Evolutionary conservation across 2,797 vertebrate genomes (phyloP).

Genomic region (Pangasius mekongensis): DNA sequence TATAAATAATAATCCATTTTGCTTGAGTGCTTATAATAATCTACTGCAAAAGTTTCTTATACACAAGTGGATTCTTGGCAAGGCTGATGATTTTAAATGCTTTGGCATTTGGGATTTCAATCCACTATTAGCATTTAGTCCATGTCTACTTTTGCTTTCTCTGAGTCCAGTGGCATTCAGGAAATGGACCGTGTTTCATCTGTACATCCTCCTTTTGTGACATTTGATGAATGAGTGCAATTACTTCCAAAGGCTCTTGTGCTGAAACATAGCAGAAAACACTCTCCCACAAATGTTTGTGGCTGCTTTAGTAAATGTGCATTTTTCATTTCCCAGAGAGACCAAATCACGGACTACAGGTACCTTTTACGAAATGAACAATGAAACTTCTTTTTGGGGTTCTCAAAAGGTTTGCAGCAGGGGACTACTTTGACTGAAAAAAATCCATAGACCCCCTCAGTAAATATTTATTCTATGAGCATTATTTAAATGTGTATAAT

Average conservation of each 20-base stretch:
- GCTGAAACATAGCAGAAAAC: constrained; percentile 14
- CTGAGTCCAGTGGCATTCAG: not conserved
- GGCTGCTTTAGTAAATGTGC: not conserved
- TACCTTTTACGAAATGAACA: not conserved
- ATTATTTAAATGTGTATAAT: no score
- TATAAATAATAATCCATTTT: not conserved
- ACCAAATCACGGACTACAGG: not conserved
- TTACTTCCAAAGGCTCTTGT: constrained; percentile 4
- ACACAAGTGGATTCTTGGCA: constrained; percentile 1
- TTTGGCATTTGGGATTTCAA: constrained; percentile 9
- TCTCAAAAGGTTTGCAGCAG: no score
- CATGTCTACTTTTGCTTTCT: not conserved
- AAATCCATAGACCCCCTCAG: no score
- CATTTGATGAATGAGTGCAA: constrained; percentile 41
- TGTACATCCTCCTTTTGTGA: constrained; percentile 26
- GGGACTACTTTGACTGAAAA: no score
- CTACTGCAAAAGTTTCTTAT: not conserved
- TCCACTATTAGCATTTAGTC: constrained; percentile 6
- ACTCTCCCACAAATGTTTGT: not conserved
- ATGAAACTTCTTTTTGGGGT: no score
- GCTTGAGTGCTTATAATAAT: not conserved
- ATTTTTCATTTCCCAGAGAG: not conserved
- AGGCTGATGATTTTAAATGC: not conserved
- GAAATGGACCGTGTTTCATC: constrained; percentile 1
- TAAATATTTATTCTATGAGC: no score